phyloP scores from a whole-genome alignment of 2,113 vertebrate genomes.

The Tupaia chinensis region DNA sequence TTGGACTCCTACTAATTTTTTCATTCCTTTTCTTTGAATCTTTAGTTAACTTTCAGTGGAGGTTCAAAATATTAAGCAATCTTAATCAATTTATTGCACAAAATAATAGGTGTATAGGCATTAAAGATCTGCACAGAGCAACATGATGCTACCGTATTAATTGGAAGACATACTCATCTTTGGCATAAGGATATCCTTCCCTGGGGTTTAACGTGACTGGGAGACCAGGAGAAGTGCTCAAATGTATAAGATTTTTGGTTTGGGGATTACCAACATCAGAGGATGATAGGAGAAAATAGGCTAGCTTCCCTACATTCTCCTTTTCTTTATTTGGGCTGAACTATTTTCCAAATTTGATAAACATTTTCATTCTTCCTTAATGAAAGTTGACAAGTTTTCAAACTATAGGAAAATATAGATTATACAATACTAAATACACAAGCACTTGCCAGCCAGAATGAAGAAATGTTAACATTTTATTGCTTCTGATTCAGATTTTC shows the following conservation, averaged over 20 bases:
- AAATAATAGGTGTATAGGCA: not conserved
- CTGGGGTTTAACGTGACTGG: not conserved
- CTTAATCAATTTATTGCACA: not conserved
- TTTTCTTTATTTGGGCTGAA: not conserved
- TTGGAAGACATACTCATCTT: not conserved
- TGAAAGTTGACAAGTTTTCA: not conserved
- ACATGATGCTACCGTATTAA: not conserved
- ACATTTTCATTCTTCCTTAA: not conserved
- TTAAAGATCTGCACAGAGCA: not conserved
- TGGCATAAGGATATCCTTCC: not conserved
- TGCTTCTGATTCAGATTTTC: slow-evolving; percentile 28
- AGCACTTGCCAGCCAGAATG: not conserved
- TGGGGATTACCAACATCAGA: not conserved
- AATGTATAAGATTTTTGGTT: not conserved
- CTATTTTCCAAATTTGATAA: not conserved
- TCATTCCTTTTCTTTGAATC: not conserved
- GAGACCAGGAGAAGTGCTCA: not conserved
- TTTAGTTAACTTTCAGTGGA: not conserved
- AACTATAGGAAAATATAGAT: slow-evolving; percentile 18
- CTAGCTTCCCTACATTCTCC: not conserved
- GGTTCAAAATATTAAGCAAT: not conserved
- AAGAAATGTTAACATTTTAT: slow-evolving; percentile 51
- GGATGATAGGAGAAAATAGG: slow-evolving; percentile 2
- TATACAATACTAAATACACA: slow-evolving; percentile 22
- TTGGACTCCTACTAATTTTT: not conserved